Evolutionary conservation across 2,113 vertebrate species (phyloP).

Genomic region (Nansenia antarctica): DNA sequence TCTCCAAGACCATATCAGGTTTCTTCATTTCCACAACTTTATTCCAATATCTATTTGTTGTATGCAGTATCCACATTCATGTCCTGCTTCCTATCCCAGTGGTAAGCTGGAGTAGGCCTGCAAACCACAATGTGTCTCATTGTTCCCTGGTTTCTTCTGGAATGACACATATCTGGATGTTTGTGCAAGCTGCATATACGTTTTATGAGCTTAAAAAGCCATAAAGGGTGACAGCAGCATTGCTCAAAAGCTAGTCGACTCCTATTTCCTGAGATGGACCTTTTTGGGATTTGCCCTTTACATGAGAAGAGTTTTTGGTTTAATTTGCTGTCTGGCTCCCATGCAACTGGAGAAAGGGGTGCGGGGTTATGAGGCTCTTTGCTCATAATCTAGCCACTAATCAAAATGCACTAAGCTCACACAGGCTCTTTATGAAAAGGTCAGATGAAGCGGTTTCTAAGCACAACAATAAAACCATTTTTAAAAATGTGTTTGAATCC

Average conservation of each 20-base stretch:
- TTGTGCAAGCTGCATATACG: conserved; percentile 19
- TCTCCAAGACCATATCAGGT: conserved; percentile 6
- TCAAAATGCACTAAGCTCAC: not conserved
- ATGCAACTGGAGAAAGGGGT: not conserved
- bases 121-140: conserved; percentile 2
- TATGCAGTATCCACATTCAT: not conserved
- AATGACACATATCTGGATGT: conserved; percentile 26
- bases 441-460: not conserved
- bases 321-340: not conserved
- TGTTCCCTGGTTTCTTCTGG: conserved; percentile 6
- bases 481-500: too few relatives aligned
- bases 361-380: not conserved
- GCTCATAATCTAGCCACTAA: not conserved
- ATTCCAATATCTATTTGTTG: conserved; percentile 14
- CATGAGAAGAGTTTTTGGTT: not conserved
- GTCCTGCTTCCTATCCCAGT: not conserved
- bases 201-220: conserved; percentile 34
- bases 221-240: conserved; percentile 33
- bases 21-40: conserved; percentile 11
- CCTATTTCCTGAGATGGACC: not conserved
- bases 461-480: not conserved
- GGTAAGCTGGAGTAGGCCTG: conserved; percentile 9
- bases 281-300: not conserved
- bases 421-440: not conserved
- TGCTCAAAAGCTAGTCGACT: conserved; percentile 1